These are phyloP conservation scores for Hybos culiciformis DNA, from an alignment of 2,888 invertebrate species.

Conservation along the genomic window DNA sequence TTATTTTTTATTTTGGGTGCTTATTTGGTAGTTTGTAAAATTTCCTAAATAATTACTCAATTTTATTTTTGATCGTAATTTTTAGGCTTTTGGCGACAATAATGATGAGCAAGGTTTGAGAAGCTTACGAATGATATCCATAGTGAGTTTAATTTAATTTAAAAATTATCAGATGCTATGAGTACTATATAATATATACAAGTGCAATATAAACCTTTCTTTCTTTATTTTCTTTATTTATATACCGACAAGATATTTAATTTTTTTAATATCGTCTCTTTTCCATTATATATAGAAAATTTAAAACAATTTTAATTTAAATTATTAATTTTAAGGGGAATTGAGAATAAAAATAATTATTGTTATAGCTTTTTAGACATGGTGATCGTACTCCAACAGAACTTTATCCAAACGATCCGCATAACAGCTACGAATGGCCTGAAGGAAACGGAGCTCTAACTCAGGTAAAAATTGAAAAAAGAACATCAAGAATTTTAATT, in stretches of 20 bases:
- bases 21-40: no score
- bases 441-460: conserved; percentile 72
- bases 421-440: conserved; percentile 62
- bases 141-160: conserved; percentile 22
- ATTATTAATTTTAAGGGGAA: no score
- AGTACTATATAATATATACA: no score
- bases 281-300: not conserved
- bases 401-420: conserved; percentile 68
- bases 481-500: not conserved
- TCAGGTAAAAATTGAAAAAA: conserved; percentile 18
- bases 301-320: no score
- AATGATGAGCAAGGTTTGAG: conserved; percentile 29
- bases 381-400: conserved; percentile 46
- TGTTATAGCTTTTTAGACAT: conserved; percentile 30
- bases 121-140: conserved; percentile 32
- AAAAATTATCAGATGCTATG: no score
- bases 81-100: conserved; percentile 33
- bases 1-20: conserved; percentile 30
- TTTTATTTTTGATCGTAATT: no score
- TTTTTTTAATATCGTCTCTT: not conserved
- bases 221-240: not conserved
- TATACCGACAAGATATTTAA: not conserved
- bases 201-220: no score
- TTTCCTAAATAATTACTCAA: no score
- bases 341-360: not conserved